Evolutionary conservation across 2,888 invertebrate genomes (phyloP), one percentile per base, ranked within the genome.

Genomic region (Tiphia femorata): DNA sequence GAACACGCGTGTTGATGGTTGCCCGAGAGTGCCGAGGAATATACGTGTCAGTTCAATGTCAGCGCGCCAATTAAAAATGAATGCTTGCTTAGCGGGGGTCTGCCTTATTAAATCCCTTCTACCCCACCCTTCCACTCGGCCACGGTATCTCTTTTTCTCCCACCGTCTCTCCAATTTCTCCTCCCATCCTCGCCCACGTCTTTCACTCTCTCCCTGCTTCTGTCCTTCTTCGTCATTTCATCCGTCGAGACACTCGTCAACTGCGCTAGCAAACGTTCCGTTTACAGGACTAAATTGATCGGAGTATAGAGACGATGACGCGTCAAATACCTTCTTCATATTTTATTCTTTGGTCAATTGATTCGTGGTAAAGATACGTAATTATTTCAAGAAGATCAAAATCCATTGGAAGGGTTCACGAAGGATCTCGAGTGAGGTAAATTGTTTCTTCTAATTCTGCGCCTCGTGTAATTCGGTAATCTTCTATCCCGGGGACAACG

Each of bases 41-140:
- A n/a, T 58, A 60, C 56, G 58, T 64, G 70, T 65, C 61, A 43
- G 66, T 67, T 59, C 71, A 73, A 75, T 72, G 75, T 75, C 73
- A 68, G 62, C 53, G 51, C 62, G 67, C 63, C 71, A 75, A 75
- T 75, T 75, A 72, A 74, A 72, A 75, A 68, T 66, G 71, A 67
- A 67, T 63, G 65, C 67, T 61, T 71, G 62, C 63, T 71, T 62
- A 64, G 54, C 58, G n/a, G n/a, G n/a, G 61, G 62, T 42, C 64
- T 47, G 61, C 58, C 68, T 70, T 72, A 65, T 70, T 64, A 63
- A 71, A 56, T 58, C 43, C 53, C 38, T 37, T 46, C 48, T 52
- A 27, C 29, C 20, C 17, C 23, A 44, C 33, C 42, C 21, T 21
- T 38, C 19, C 52, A 21, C 49, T 30, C 51, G 37, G 43, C 16